Percentiles rank a stretch among this genome's conserved stretches.
Conservation (phyloP, 2,888 invertebrate genomes). For the Drosophila meridionalis region DNA sequence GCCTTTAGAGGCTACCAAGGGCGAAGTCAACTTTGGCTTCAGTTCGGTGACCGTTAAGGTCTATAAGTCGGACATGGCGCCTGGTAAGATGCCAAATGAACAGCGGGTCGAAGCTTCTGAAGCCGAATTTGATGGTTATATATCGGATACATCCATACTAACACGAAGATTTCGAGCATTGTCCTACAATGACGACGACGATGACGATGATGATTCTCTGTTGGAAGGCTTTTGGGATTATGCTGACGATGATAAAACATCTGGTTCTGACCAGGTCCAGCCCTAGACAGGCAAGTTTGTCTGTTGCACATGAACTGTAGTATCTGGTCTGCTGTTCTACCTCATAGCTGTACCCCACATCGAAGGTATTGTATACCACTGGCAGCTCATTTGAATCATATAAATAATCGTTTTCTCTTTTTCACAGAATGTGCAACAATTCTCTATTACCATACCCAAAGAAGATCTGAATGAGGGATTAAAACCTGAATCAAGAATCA, state of each 20-base stretch:
- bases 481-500: too few species aligned
- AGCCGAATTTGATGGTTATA: background rate
- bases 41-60: slow-evolving; percentile 3
- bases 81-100: background rate
- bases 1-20: background rate
- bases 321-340: too few species aligned
- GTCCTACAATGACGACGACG: background rate
- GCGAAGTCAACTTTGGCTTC: slow-evolving; percentile 10
- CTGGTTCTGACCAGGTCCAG: background rate
- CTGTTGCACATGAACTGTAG: too few species aligned
- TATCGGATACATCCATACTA: background rate
- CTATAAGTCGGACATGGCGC: background rate
- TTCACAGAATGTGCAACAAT: too few species aligned
- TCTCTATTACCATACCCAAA: too few species aligned
- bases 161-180: background rate
- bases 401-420: too few species aligned
- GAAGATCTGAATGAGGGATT: too few species aligned
- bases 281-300: too few species aligned
- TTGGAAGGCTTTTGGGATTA: background rate
- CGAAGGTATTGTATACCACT: too few species aligned
- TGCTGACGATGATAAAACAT: background rate
- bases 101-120: background rate
- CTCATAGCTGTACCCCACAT: too few species aligned
- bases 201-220: background rate
- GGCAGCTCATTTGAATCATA: too few species aligned